These are phyloP conservation scores for Drosophila subobscura DNA, from an alignment of 1,140 invertebrate genomes.

Conservation along the genomic window DNA sequence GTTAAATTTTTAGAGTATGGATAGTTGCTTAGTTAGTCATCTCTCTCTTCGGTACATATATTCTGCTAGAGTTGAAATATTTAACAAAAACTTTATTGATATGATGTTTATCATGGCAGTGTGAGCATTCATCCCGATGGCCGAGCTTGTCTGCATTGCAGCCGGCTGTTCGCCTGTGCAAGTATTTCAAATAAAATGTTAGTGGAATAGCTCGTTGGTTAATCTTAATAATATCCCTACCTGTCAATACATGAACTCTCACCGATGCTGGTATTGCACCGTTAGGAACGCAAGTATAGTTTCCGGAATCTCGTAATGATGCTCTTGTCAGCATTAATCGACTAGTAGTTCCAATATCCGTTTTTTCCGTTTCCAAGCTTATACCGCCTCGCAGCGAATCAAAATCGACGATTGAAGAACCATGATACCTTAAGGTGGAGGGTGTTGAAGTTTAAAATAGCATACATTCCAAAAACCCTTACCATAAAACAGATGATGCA, in stretches of 20 bases:
- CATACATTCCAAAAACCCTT: constrained; percentile 5
- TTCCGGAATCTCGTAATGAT: constrained; percentile 92
- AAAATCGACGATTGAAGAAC: constrained; percentile 91
- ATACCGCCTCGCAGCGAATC: constrained; percentile 94
- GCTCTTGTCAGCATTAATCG: constrained; percentile 95
- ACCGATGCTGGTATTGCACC: constrained; percentile 94
- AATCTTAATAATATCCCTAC: constrained; percentile 84
- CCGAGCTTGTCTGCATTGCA: constrained; percentile 91
- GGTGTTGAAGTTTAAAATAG: not conserved
- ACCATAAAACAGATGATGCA: constrained; percentile 86
- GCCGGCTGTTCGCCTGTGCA: constrained; percentile 89
- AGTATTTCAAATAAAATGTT: not conserved
- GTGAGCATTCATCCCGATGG: constrained; percentile 88
- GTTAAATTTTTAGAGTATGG: constrained; percentile 27
- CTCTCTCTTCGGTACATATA: constrained; percentile 56
- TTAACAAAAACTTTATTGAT: constrained; percentile 75
- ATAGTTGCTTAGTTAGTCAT: constrained; percentile 63
- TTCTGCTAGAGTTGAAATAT: constrained; percentile 39
- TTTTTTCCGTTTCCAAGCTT: constrained; percentile 95
- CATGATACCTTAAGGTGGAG: constrained; percentile 87
- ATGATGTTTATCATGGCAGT: constrained; percentile 67
- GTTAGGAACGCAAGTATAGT: constrained; percentile 94
- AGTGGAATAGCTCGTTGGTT: too few relatives aligned
- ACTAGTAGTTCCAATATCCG: constrained; percentile 93
- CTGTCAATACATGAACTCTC: constrained; percentile 94